Conservation (phyloP, 2,797 vertebrate species). For the Onychomys leucogaster region DNA sequence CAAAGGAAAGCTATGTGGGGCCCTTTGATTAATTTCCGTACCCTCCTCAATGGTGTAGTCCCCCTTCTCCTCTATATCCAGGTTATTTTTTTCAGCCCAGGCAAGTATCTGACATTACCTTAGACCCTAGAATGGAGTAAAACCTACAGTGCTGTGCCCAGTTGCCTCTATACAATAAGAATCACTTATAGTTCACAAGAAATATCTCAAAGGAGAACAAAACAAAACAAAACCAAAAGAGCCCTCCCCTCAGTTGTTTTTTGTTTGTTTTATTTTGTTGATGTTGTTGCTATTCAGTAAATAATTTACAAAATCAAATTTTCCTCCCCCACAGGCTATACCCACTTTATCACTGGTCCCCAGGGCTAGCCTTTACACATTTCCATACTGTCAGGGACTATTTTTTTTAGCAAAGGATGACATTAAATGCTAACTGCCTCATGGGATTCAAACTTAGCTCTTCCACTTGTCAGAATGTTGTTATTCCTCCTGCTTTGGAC, state of each 20-base stretch:
- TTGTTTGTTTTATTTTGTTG: neutral
- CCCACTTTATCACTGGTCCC: constrained; percentile 71
- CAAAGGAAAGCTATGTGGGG: constrained; percentile 35
- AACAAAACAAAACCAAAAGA: neutral
- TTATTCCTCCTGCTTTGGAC: constrained; percentile 63
- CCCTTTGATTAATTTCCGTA: constrained; percentile 16
- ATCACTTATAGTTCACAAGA: constrained; percentile 60
- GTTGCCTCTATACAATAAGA: constrained; percentile 56
- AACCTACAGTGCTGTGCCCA: constrained; percentile 37
- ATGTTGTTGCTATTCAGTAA: constrained; percentile 65
- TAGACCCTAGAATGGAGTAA: constrained; percentile 42
- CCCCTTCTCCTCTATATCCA: neutral
- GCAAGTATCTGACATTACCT: constrained; percentile 64
- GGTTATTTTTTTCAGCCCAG: constrained; percentile 60
- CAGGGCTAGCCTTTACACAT: constrained; percentile 68
- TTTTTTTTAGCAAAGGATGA: constrained; percentile 82
- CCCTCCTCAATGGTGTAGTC: neutral
- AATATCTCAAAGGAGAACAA: constrained; percentile 21
- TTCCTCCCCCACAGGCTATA: constrained; percentile 66
- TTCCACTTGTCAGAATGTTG: constrained; percentile 74
- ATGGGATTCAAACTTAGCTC: constrained; percentile 77
- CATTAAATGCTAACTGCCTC: constrained; percentile 70
- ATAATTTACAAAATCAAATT: constrained; percentile 76
- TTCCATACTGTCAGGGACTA: constrained; percentile 79
- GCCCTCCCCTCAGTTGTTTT: neutral